Evolutionary conservation across 2,797 vertebrate species (phyloP), one percentile per base, ranked within the genome.

Genomic region (Geotria australis): DNA sequence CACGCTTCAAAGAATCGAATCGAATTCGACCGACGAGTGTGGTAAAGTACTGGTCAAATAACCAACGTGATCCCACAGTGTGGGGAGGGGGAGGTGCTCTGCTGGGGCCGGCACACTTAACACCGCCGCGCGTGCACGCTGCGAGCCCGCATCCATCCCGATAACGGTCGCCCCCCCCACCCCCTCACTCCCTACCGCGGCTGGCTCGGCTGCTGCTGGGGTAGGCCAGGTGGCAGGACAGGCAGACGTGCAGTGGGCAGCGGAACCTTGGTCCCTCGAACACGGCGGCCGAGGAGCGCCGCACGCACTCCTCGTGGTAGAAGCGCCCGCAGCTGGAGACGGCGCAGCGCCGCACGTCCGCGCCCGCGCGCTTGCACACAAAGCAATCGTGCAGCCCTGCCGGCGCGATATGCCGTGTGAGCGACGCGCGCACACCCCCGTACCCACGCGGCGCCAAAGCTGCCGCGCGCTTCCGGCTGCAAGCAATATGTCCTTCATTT

Each of bases 181-280:
- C n/a, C n/a, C n/a, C 24, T 38, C 24, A 38, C 24, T 38, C 12
- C 56, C 46, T 48, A 98, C 86, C 85, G 76, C 89, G 94, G 47
- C 72, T 74, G 9, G 80, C 71, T 65, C 78, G 77, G 15, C 74
- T 76, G 63, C 78, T 78, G 56, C 76, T 73, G 57, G 76, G 77
- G 67, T 76, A 73, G 60, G 77, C 73, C 24, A 77, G 78, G 61
- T 84, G 76, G 70, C 91, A 99, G 69, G 77, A 89, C n/a, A 83
- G 74, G 64, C 91, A 99, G 67, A 77, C 72, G 71, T 99, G 89
- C 7, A 95, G 78, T 0, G 91, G 85, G 66, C 91, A 99, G 61
- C 91, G 84, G 61, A 96, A 83, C 48, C 85, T 85, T 57, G 83
- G 79, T 71, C 77, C 84, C 65, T 94, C 83, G 45, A 94, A 85